These are phyloP conservation scores for Planiliza haematocheilus DNA, from an alignment of 2,113 vertebrate genomes.

Conservation along the genomic window DNA sequence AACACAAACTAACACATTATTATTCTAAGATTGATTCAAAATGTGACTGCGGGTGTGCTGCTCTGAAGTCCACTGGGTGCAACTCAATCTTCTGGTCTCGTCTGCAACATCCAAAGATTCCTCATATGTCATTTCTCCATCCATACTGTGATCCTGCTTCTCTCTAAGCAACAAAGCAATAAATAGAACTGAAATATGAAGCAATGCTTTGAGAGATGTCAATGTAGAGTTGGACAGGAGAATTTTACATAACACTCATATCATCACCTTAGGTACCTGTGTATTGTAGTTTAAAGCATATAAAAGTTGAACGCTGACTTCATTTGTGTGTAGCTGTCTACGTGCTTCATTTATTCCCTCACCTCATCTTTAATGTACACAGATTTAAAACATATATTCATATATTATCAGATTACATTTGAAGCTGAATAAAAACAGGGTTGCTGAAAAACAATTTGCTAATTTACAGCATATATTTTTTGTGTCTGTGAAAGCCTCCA, in stretches of 20 bases:
- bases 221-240: not conserved
- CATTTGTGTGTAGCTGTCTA: constrained; percentile 15
- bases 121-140: constrained; percentile 9
- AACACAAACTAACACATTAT: not conserved
- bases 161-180: constrained; percentile 61
- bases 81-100: constrained; percentile 23
- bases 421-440: constrained; percentile 6
- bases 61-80: constrained; percentile 17
- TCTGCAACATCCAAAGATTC: constrained; percentile 28
- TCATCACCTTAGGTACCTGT: not conserved
- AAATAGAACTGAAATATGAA: constrained; percentile 36
- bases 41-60: constrained; percentile 17
- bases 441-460: constrained; percentile 2
- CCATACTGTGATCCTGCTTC: constrained; percentile 8
- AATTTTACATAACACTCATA: constrained; percentile 3
- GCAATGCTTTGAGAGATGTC: not conserved
- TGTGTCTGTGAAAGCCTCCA: constrained; percentile 35
- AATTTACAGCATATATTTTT: not conserved
- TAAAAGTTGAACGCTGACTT: constrained; percentile 3
- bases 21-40: constrained; percentile 34
- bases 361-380: not conserved
- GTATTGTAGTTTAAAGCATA: not conserved
- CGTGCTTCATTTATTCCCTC: not conserved
- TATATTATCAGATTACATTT: not conserved
- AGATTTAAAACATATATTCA: not conserved